Evolutionary conservation across 2,888 invertebrate species (phyloP), one percentile per base, ranked within the genome.

Genomic region (Lycophotia porphyrea): DNA sequence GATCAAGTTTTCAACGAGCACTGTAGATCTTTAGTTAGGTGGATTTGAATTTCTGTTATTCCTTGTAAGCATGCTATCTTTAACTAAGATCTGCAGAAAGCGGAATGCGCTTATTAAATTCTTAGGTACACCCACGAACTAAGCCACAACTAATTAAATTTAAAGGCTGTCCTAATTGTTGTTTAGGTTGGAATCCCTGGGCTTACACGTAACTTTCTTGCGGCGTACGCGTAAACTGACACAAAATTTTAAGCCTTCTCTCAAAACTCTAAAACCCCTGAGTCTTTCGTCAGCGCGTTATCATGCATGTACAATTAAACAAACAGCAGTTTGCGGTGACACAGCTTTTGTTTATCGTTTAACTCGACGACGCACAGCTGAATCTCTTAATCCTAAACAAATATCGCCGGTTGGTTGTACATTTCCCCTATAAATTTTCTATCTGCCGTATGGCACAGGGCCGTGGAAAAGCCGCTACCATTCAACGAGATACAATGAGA

Each of bases 351-450:
- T 95, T 95, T 95, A 95, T 94, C 94, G 92, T 94, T 93, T 91
- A 93, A 92, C 93, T 91, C 91, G 80, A n/a, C n/a, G n/a, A 91
- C 93, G 91, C 91, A 92, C 90, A 92, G 92, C 92, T 92, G 92
- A 94, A 95, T 93, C 94, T 94, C 93, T 93, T 95, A 96, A 96
- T 95, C 96, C 96, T 95, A 94, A 95, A 93, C 94, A 95, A 96
- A 96, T 95, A 96, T 94, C 91, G 90, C 88, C 75, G 86, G 87
- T 86, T 86, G 89, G 66, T 74, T 75, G 83, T 81, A 84, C 74
- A 81, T 85, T 88, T 88, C 88, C 88, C 90, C 89, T 87, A 93
- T 93, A 93, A 91, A 93, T 93, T 93, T 88, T 90, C 91, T 89
- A 92, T 92, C 90, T 87, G 85, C 86, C 84, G 88, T 81, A 88